Base-by-base conservation (phyloP, 2,797 vertebrate species). In the Heteromormyrus szaboi region DNA sequence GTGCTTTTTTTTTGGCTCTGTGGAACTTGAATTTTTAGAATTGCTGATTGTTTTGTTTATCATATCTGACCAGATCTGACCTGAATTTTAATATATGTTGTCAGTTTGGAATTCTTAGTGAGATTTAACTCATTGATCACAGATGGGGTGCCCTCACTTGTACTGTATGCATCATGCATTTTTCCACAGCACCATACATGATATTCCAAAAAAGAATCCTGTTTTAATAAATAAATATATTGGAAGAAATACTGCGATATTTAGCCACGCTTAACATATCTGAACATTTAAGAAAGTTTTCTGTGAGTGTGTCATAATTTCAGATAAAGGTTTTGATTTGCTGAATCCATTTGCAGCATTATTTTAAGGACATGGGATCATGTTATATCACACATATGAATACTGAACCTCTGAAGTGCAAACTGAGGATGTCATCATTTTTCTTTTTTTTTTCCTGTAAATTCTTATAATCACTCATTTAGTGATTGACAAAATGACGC, bases 31-130 rank as follows among this genome's bases (percentile, higher is more conserved):
- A 54, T 19, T 54, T 54, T 54, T n/a, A 19, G 4, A 59, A 59
- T 59, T 93, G 91, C 94, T 93, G 92, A 90, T 72, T 88, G 91
- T 93, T 91, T 93, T 92, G 81, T 92, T 92, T 88, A 92, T 94
- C 91, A 90, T 87, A 94, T 95, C 91, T 94, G 93, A 95, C 92
- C 90, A 56, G 19, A 56, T 94, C 94, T 48, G 94, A 93, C 95
- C 54, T 0, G 93, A 92, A 94, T 95, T 96, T 95, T 94, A 95
- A 95, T 95, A 95, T 93, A 95, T 94, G 94, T 94, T 29, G 85
- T 94, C 95, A 94, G 92, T 95, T 95, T 96, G 94, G 89, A 95
- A 86, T 89, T 92, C 88, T 90, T 59, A 41, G 89, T 92, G 89
- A 91, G 92, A 87, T 92, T 90, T 93, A 88, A 91, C 90, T 90